phyloP scores from a whole-genome alignment of 2,797 vertebrate species.

The Loriculus beryllinus region DNA sequence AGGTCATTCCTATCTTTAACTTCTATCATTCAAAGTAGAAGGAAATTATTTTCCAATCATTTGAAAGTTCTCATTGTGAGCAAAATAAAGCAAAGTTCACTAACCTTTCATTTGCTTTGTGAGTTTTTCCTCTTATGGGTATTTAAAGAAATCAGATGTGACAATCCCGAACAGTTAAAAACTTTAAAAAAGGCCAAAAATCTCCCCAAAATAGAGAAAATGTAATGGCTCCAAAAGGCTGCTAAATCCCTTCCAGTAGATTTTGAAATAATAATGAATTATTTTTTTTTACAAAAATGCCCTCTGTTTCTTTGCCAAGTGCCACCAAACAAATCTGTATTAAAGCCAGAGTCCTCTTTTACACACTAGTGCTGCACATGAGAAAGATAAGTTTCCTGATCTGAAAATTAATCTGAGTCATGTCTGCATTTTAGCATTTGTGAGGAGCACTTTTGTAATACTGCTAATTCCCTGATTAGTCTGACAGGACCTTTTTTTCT shows the following conservation, averaged over 20 bases:
- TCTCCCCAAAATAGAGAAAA: slow-evolving; percentile 29
- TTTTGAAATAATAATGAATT: slow-evolving; percentile 52
- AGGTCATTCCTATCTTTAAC: slow-evolving; percentile 72
- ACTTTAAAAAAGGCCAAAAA: slow-evolving; percentile 51
- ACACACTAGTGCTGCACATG: not conserved
- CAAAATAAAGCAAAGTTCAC: slow-evolving; percentile 52
- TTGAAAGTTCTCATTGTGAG: slow-evolving; percentile 55
- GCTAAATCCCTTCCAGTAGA: slow-evolving; percentile 29
- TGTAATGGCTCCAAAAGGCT: not conserved
- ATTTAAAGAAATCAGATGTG: slow-evolving; percentile 56
- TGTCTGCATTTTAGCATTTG: slow-evolving; percentile 61
- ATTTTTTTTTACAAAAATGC: not conserved
- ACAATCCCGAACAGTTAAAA: slow-evolving; percentile 35
- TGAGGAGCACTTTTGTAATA: slow-evolving; percentile 61
- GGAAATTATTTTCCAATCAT: slow-evolving; percentile 9
- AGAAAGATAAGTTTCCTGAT: slow-evolving; percentile 62
- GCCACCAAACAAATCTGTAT: slow-evolving; percentile 1
- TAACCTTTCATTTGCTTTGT: slow-evolving; percentile 24
- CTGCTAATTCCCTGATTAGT: slow-evolving; percentile 60
- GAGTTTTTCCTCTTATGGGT: slow-evolving; percentile 22
- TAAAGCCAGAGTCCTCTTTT: slow-evolving; percentile 22
- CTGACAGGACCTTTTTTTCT: slow-evolving; percentile 31
- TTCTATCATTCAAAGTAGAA: slow-evolving; percentile 39
- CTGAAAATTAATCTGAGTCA: slow-evolving; percentile 69
- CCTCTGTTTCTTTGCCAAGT: slow-evolving; percentile 28